Percentiles rank a stretch among this genome's conserved stretches.
Conservation (phyloP, 2,797 vertebrate genomes). For the Naso thynnoides region DNA sequence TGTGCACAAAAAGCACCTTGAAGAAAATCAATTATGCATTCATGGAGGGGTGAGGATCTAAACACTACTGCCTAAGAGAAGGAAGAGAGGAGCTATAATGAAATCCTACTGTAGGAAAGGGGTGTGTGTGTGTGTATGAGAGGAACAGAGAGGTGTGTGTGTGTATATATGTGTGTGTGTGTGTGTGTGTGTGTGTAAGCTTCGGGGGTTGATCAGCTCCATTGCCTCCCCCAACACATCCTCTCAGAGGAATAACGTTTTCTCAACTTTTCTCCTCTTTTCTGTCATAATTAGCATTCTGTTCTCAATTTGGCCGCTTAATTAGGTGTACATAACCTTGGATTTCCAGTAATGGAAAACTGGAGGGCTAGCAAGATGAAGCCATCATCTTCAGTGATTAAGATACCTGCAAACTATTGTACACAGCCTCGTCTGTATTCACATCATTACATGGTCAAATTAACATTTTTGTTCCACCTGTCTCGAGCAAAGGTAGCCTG, state of each 20-base stretch:
- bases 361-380: slow-evolving; percentile 87
- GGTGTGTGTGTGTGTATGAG: slow-evolving; percentile 42
- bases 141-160: no score
- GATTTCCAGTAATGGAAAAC: slow-evolving; percentile 90
- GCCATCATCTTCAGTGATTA: slow-evolving; percentile 88
- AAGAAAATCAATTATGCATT: slow-evolving; percentile 89
- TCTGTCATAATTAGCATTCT: slow-evolving; percentile 89
- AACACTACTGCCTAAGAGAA: slow-evolving; percentile 83
- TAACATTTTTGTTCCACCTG: slow-evolving; percentile 85
- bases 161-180: slow-evolving; percentile 23
- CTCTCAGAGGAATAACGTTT: slow-evolving; percentile 88
- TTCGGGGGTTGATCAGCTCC: slow-evolving; percentile 74
- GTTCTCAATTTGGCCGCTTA: slow-evolving; percentile 89
- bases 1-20: slow-evolving; percentile 78
- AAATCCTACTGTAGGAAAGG: slow-evolving; percentile 78
- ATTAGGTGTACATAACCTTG: slow-evolving; percentile 92
- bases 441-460: slow-evolving; percentile 85
- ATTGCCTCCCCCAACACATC: slow-evolving; percentile 80
- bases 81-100: slow-evolving; percentile 82
- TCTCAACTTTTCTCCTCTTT: slow-evolving; percentile 86
- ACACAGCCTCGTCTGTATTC: slow-evolving; percentile 83
- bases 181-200: slow-evolving; percentile 37
- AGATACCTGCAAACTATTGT: slow-evolving; percentile 85
- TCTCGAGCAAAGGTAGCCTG: slow-evolving; percentile 71
- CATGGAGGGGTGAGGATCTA: slow-evolving; percentile 81